Evolutionary conservation across 23 tunicate species (phyloP).

Genomic region (Aplidium turbinatum): DNA sequence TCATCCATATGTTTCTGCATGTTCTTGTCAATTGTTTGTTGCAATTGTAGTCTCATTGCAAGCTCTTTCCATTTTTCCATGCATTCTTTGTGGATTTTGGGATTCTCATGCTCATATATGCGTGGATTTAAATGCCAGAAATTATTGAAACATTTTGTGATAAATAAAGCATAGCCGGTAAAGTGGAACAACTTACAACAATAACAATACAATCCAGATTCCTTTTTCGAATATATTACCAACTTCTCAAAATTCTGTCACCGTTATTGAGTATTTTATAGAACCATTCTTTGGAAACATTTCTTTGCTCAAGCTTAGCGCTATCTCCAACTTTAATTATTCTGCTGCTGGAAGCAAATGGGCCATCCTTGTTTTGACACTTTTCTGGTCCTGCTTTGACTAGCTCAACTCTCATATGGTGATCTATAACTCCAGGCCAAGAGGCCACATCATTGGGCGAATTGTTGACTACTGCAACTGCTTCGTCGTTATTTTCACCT

Average conservation of each 20-base stretch:
- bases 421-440: slow-evolving; percentile 49
- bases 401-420: slow-evolving; percentile 47
- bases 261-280: slow-evolving; percentile 51
- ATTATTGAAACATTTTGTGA: slow-evolving; percentile 54
- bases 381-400: slow-evolving; percentile 54
- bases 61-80: slow-evolving; percentile 59
- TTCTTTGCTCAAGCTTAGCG: slow-evolving; percentile 44
- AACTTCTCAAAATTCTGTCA: slow-evolving; percentile 58
- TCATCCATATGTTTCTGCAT: slow-evolving; percentile 53
- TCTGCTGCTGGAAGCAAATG: slow-evolving; percentile 42
- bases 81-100: slow-evolving; percentile 62
- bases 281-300: slow-evolving; percentile 48
- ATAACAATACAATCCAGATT: slow-evolving; percentile 41
- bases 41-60: slow-evolving; percentile 58
- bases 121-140: too few species aligned
- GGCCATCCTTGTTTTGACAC: slow-evolving; percentile 45
- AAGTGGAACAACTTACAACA: slow-evolving; percentile 50
- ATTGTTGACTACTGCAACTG: slow-evolving; percentile 51
- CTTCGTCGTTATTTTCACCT: slow-evolving; percentile 51
- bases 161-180: slow-evolving; percentile 49
- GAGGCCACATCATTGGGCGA: slow-evolving; percentile 49
- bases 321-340: slow-evolving; percentile 49
- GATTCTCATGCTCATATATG: slow-evolving; percentile 49
- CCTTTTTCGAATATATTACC: slow-evolving; percentile 55
- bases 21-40: slow-evolving; percentile 55